phyloP scores from a whole-genome alignment of 2,797 vertebrate genomes.

The Acipenser oxyrinchus region DNA sequence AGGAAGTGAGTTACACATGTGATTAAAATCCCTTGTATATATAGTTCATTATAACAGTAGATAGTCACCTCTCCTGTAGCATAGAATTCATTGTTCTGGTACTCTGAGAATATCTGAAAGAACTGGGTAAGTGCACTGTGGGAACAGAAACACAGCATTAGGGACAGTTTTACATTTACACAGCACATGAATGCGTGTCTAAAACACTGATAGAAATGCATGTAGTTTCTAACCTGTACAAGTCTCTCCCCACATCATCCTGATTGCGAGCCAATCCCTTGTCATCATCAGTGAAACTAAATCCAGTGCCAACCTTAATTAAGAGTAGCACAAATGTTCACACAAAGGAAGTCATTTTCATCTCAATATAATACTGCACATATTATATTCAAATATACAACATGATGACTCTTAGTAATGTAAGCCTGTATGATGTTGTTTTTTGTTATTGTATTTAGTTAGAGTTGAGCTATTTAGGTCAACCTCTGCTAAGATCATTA shows the following conservation, averaged over 20 bases:
- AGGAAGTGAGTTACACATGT: too few species aligned
- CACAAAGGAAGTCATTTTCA: too few species aligned
- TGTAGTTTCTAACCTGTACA: conserved; percentile 52
- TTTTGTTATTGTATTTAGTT: too few species aligned
- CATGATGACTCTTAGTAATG: too few species aligned
- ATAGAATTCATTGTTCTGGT: conserved; percentile 73
- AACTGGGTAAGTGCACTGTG: conserved; percentile 65
- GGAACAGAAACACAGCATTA: conserved; percentile 26
- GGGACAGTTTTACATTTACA: neutral
- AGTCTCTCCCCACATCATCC: conserved; percentile 64
- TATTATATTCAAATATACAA: too few species aligned
- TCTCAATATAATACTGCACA: too few species aligned
- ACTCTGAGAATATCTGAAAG: conserved; percentile 76
- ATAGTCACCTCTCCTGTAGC: conserved; percentile 70
- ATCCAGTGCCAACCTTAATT: conserved; percentile 63
- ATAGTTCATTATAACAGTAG: too few species aligned
- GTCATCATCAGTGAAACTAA: conserved; percentile 63
- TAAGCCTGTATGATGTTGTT: too few species aligned
- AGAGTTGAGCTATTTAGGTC: too few species aligned
- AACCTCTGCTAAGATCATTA: too few species aligned
- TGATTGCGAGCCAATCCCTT: conserved; percentile 57
- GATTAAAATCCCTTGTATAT: too few species aligned
- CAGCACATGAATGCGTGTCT: neutral
- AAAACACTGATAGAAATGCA: neutral
- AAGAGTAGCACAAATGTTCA: neutral